A percentile compares a stretch with the other conserved stretches of the same genome.
These are phyloP conservation scores for Actenoides hombroni DNA, from an alignment of 2,113 vertebrate genomes.

Conservation along the genomic window DNA sequence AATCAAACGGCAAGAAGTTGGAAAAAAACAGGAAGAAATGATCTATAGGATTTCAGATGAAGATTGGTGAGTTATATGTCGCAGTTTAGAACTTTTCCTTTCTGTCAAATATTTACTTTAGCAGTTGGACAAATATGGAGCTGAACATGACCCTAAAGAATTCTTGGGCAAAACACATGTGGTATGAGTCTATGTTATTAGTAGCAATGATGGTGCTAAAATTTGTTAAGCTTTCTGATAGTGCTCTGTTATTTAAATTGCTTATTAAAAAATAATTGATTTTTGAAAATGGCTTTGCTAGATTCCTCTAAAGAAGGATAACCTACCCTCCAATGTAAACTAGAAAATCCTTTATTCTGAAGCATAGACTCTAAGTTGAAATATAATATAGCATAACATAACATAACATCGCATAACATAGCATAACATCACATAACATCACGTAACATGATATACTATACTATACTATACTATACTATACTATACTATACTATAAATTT, in stretches of 20 bases:
- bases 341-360: not conserved
- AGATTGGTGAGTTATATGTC: not conserved
- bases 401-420: not conserved
- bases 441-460: too few relatives aligned
- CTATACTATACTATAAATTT: too few relatives aligned
- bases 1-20: not conserved
- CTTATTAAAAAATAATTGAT: not conserved
- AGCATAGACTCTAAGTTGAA: not conserved
- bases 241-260: not conserved
- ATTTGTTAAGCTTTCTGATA: not conserved
- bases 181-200: not conserved
- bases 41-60: not conserved
- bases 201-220: not conserved
- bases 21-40: not conserved
- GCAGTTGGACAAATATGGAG: not conserved
- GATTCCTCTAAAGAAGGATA: not conserved
- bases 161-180: not conserved
- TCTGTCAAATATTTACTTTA: not conserved
- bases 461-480: too few relatives aligned
- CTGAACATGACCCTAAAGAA: not conserved
- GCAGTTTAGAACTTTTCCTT: not conserved
- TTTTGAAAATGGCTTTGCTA: not conserved
- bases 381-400: not conserved
- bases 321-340: rapidly evolving
- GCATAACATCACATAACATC: not conserved